These are phyloP conservation scores for Eulacestoma nigropectus DNA, from an alignment of 2,113 vertebrate species.

Conservation along the genomic window DNA sequence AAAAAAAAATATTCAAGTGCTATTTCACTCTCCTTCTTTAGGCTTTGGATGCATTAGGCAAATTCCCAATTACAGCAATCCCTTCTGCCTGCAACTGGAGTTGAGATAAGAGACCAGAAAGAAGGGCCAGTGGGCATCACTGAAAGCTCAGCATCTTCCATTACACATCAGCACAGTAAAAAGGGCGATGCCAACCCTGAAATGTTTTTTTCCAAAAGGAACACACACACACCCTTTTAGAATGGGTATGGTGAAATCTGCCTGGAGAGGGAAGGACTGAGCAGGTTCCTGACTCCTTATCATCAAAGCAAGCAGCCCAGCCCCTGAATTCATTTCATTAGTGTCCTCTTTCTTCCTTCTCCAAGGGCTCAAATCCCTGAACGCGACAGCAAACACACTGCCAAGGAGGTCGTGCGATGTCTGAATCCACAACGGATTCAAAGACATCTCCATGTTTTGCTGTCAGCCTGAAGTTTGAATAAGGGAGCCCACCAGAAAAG, in stretches of 20 bases:
- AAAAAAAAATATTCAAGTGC: neutral
- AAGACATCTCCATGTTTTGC: neutral
- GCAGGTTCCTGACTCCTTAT: neutral
- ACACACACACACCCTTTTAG: neutral
- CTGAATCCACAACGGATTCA: neutral
- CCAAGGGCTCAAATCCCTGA: neutral
- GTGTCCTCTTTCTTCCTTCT: neutral
- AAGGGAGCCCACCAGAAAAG: slow-evolving; percentile 38
- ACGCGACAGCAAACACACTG: neutral
- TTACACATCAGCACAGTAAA: neutral
- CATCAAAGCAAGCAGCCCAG: neutral
- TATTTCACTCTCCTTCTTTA: neutral
- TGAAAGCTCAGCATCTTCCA: neutral
- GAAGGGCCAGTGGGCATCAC: neutral
- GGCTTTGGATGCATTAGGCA: neutral
- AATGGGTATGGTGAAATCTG: neutral
- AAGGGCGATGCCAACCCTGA: neutral
- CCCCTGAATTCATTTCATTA: neutral
- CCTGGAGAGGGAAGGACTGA: neutral
- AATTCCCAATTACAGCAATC: neutral
- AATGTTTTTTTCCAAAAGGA: neutral
- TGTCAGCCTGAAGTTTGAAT: neutral
- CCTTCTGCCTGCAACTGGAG: neutral
- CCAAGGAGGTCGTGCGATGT: neutral
- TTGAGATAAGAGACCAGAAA: neutral